Base-by-base conservation (phyloP, 2,888 invertebrate species). In the Linyphia triangularis region DNA sequence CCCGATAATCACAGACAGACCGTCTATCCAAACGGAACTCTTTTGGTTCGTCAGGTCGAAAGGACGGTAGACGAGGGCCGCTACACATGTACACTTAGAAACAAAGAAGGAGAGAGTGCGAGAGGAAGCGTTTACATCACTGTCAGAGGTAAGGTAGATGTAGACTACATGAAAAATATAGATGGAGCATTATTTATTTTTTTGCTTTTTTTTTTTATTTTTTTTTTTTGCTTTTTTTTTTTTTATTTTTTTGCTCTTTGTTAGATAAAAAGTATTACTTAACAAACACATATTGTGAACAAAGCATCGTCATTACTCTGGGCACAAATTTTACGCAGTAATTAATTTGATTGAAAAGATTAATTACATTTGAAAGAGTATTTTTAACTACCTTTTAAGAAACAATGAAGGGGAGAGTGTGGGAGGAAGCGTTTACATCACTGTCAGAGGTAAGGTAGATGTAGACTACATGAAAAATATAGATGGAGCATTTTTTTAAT, bases 61-160 rank as follows among this genome's bases (percentile, higher is more conserved):
- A 94, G 96, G 77, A 94, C 95, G 65, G 96, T 96, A 91, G 97
- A 98, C 92, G 96, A 96, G 7, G 97, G 97, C 75, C 96, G 96
- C 9, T 98, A 98, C 93, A 97, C 96, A 59, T 98, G 98, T 92
- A 96, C 96, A 92, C 97, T 97, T 0, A 95, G 95, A 90, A 97
- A 97, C 93, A 94, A 96, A 90, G 96, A 96, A 92, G 95, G 96
- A 26, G 84, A 89, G n/a, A 83, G 77, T 24, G 88, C 90, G 6
- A 57, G 67, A n/a, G 88, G 90, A 13, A 88, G 75, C 33, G 73
- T 89, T 13, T 82, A 85, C 30, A 84, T 90, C 43, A 86, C 89
- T 7, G 85, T 90, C 24, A 79, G 89, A 85, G 90, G 90, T 88
- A 86, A 51, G 10, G 1, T n/a, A 16, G n/a, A n/a, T 16, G 40